Conservation (phyloP, 2,113 vertebrate species). For the Lepus timidus region DNA sequence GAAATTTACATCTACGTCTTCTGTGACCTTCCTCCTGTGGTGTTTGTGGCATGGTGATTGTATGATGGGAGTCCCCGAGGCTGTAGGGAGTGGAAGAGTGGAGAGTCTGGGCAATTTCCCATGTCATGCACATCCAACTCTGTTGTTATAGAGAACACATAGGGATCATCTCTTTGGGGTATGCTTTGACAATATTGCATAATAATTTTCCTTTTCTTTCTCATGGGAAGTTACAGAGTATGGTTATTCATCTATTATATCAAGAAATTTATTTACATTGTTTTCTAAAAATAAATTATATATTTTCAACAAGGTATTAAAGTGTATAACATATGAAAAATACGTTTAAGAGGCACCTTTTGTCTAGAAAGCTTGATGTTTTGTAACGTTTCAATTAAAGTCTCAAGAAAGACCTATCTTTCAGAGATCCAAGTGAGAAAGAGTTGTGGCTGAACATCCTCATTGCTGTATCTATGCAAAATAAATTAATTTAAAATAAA, state of each 20-base stretch:
- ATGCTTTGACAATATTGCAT: background rate
- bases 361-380: background rate
- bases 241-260: background rate
- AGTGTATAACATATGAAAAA: background rate
- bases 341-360: background rate
- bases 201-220: background rate
- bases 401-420: background rate
- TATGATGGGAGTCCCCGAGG: rapidly evolving
- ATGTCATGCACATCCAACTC: too few relatives aligned
- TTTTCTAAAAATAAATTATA: background rate
- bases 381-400: background rate
- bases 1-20: background rate
- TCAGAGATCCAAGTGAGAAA: background rate
- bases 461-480: background rate
- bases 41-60: background rate
- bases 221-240: background rate
- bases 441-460: background rate
- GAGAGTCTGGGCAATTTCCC: background rate
- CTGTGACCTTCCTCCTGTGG: background rate
- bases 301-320: conserved; percentile 20
- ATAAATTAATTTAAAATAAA: background rate
- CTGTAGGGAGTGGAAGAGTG: too few relatives aligned
- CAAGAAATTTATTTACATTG: background rate
- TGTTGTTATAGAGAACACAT: background rate
- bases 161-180: background rate